Base-by-base conservation (phyloP, 2,888 invertebrate genomes). In the Poecilus cupreus region DNA sequence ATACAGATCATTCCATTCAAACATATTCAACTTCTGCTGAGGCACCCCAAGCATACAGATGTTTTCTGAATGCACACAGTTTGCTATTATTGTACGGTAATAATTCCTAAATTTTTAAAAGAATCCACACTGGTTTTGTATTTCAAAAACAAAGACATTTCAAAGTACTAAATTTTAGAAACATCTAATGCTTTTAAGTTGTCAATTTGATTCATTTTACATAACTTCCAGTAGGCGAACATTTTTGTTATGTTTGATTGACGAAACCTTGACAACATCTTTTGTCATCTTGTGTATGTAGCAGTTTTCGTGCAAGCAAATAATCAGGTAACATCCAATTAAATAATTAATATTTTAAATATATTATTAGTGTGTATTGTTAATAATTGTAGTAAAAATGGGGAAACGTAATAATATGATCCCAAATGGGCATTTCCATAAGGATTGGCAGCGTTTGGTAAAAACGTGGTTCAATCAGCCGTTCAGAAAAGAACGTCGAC, bases 391-490 rank as follows among this genome's bases (percentile, higher is more conserved):
- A 54, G 54, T 88, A 90, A 92, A 91, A 88, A 93, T 93, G 93
- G 93, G 92, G 88, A 96, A 96, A 90, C 93, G 97, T 87, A 98
- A 98, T 92, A 97, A 97, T 91, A 95, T 98, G 94, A 95, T 98
- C 89, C 97, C 98, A 81, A 97, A 98, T 94, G 97, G 95, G 89
- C 98, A 99, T 91, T 98, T 98, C 92, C 98, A 97, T 90, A 99
- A 99, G 91, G 96, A 98, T 91, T 99, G 98, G 98, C 96, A 98
- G 90, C 92, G 94, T 83, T 94, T 94, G 88, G 96, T 98, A n/a
- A 96, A 94, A 89, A 97, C 97, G 4, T 98, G 98, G 97, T 99
- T 99, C 89, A 96, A 97, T 88, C 98, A 99, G 87, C 98, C 98
- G 57, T 96, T 96, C 82, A 93, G 97, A 82, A 98, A 98, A 89